Evolutionary conservation across 2,888 invertebrate species (phyloP).

Genomic region (Hofmannophila pseudospretella): DNA sequence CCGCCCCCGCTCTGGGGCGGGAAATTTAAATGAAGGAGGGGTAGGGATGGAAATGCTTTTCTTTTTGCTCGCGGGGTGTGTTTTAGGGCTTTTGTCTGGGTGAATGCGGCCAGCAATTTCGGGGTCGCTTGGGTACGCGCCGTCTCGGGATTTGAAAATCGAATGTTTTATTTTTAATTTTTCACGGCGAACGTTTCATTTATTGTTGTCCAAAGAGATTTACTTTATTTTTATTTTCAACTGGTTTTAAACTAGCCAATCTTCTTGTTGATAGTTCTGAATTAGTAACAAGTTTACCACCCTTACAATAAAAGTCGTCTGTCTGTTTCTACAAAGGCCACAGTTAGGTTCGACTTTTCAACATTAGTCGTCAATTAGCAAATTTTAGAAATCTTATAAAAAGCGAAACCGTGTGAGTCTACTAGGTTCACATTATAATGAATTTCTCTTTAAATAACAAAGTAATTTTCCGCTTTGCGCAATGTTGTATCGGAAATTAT

Average conservation of each 20-base stretch:
- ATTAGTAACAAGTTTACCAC: too few species aligned
- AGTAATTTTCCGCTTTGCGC: constrained; percentile 38
- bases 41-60: constrained; percentile 72
- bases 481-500: constrained; percentile 27
- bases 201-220: constrained; percentile 1
- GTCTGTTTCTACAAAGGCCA: too few species aligned
- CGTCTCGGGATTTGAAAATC: constrained; percentile 63
- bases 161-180: constrained; percentile 40
- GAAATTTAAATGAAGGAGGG: constrained; percentile 74
- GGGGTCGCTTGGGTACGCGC: constrained; percentile 69
- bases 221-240: neutral
- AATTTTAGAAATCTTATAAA: too few species aligned
- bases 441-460: constrained; percentile 7
- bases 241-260: neutral
- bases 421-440: too few species aligned
- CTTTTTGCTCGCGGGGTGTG: constrained; percentile 73
- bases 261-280: too few species aligned
- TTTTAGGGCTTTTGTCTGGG: constrained; percentile 76
- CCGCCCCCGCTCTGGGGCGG: constrained; percentile 72
- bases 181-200: constrained; percentile 9
- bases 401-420: too few species aligned
- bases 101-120: constrained; percentile 76
- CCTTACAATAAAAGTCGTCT: too few species aligned
- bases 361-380: too few species aligned
- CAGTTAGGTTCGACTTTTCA: too few species aligned